phyloP scores from a whole-genome alignment of 2,888 invertebrate genomes.

The Emmelina monodactyla region DNA sequence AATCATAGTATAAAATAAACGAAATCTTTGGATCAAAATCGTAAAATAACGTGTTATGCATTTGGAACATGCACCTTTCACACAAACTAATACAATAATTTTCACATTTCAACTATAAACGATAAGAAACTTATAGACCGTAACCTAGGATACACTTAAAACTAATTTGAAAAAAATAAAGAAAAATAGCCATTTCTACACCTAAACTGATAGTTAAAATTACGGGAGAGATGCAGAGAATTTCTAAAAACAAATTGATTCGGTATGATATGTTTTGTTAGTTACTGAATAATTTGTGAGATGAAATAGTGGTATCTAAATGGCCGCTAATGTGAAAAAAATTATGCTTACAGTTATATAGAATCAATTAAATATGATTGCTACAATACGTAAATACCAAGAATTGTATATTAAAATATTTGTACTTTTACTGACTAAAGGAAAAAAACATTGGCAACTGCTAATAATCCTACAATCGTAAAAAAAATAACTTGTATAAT shows the following conservation, averaged over 20 bases:
- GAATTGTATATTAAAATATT: constrained; percentile 75
- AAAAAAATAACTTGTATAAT: constrained; percentile 64
- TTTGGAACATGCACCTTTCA: constrained; percentile 56
- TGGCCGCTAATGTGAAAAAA: constrained; percentile 55
- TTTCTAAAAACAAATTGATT: constrained; percentile 42
- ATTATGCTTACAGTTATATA: constrained; percentile 65
- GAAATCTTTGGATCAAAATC: constrained; percentile 64
- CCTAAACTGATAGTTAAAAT: constrained; percentile 34
- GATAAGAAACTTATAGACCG: constrained; percentile 43
- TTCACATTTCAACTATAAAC: constrained; percentile 50
- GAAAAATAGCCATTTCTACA: constrained; percentile 47
- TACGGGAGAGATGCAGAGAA: constrained; percentile 41
- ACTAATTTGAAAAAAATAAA: constrained; percentile 56
- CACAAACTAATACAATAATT: constrained; percentile 47
- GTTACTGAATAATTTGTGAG: constrained; percentile 58
- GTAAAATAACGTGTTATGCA: constrained; percentile 38
- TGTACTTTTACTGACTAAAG: constrained; percentile 86
- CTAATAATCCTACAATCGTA: constrained; percentile 65
- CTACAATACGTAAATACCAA: constrained; percentile 68
- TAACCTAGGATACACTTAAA: constrained; percentile 52
- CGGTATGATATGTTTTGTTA: constrained; percentile 61
- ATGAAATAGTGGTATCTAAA: constrained; percentile 39
- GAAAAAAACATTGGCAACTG: constrained; percentile 69
- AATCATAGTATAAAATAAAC: constrained; percentile 41
- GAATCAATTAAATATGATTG: constrained; percentile 59